Evolutionary conservation across 2,113 vertebrate genomes (phyloP), one percentile per base, ranked within the genome.

Genomic region (Pipa parva): DNA sequence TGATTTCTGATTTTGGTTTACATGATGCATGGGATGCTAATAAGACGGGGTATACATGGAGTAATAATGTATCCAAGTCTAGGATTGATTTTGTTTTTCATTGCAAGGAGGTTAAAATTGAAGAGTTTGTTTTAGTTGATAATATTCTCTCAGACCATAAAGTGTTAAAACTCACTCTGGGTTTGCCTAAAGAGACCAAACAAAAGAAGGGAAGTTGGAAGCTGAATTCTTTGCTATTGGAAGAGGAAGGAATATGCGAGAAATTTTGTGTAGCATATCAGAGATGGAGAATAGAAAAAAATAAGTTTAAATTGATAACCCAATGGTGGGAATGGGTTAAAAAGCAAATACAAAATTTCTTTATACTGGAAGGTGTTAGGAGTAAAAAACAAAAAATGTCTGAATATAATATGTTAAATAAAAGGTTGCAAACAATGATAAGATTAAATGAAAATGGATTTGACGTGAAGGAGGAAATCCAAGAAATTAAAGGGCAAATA

Each of bases 241-340:
- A 33, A 39, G 21, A 59, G 5, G 3, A 7, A 3, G 10, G 6
- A 5, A 7, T 59, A 37, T 10, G 4, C 2, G 10, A 36, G 7
- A 5, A 5, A 3, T 59, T 37, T 37, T 24, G 22, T 4, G 11
- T 3, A 1, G 18, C 12, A 13, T 59, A 21, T 24, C 10, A 12
- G 4, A 15, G 13, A 2, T 37, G 29, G 12, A 6, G 15, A 25
- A 13, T 12, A 7, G 4, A 13, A 37, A 24, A 59, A 39, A 1
- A 1, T 2, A 17, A 25, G 1, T 25, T 39, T 26, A 4, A 13
- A 3, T 15, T 3, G 20, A 5, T 42, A 3, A 12, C 17, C 13
- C 3, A 4, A 9, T 59, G 57, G 57, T 59, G 57, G 57, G 57
- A 59, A 24, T 25, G 22, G 21, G 11, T 21, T 8, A 59, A 59